phyloP scores from a whole-genome alignment of 2,888 invertebrate species.

The Ochropleura leucogaster region DNA sequence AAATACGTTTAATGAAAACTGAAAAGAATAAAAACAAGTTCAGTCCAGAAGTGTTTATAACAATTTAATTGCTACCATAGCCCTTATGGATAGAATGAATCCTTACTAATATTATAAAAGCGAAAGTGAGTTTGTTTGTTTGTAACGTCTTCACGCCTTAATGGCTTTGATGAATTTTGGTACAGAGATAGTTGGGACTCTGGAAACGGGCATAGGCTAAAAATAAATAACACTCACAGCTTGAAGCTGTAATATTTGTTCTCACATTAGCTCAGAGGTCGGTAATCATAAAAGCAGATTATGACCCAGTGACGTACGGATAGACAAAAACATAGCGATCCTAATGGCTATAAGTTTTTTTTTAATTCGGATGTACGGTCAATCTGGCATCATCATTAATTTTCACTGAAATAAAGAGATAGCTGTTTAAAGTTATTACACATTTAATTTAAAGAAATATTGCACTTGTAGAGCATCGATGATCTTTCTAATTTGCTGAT shows the following conservation, averaged over 20 bases:
- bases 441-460: not conserved
- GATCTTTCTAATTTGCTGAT: not conserved
- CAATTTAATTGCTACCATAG: too few relatives aligned
- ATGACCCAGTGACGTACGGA: not conserved
- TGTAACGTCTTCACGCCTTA: too few relatives aligned
- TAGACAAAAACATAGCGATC: not conserved
- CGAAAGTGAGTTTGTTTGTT: too few relatives aligned
- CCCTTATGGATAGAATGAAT: too few relatives aligned
- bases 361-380: too few relatives aligned
- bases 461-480: not conserved
- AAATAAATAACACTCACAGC: not conserved
- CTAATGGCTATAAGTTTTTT: not conserved
- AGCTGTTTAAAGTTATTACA: not conserved
- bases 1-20: too few relatives aligned
- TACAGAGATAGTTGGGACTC: too few relatives aligned
- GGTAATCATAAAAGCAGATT: not conserved
- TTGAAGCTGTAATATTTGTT: not conserved
- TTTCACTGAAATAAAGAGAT: not conserved
- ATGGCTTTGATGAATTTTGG: too few relatives aligned
- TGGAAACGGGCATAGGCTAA: too few relatives aligned
- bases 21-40: too few relatives aligned
- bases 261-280: not conserved
- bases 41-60: too few relatives aligned
- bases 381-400: not conserved
- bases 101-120: too few relatives aligned